Base-by-base conservation (phyloP, 2,888 invertebrate species). In the Sturmia bella region DNA sequence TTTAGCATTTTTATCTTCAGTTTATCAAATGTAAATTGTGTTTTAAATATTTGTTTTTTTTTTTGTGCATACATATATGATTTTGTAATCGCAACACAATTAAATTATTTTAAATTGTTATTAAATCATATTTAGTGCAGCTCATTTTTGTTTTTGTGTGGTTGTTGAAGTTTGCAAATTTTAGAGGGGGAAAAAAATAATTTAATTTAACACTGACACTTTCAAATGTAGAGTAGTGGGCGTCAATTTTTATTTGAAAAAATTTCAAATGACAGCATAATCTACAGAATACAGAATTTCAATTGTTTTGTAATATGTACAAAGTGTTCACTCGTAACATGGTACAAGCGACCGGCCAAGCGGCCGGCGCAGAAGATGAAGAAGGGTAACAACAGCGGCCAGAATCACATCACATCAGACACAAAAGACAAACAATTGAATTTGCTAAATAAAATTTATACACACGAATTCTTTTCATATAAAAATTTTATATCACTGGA, bases 111-210 rank as follows among this genome's bases (percentile, higher is more conserved):
- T 68, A 69, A 74, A 63, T 74, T 80, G 39, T 75, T 69, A 48
- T 63, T 80, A 63, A 69, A 74, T 80, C 50, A 74, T 61, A 74
- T 80, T 80, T 52, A 56, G 56, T 80, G 73, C 75, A 74, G 63
- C 32, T 32, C 9, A 9, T 54, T 45, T 73, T 61, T 41, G 17
- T 32, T 32, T 54, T 45, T 73, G 54, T 41, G 17, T 21, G 48
- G 43, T 17, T 45, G n/a, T 50, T 69, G 24, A 43, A 54, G 45
- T 70, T 77, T 61, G 45, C 19, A 37, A 72, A 78, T 32, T 32
- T 21, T 15, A 3, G 11, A 2, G 59, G 17, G 37, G 56, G 45
- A 64, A 24, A 39, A 37, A 52, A 64, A 19, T 57, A 59, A 64
- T 50, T 69, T 75, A 63, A 63, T 75, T 75, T 59, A 52, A 64